Base-by-base conservation (phyloP, 2,113 vertebrate species). In the Melanerpes aurifrons region DNA sequence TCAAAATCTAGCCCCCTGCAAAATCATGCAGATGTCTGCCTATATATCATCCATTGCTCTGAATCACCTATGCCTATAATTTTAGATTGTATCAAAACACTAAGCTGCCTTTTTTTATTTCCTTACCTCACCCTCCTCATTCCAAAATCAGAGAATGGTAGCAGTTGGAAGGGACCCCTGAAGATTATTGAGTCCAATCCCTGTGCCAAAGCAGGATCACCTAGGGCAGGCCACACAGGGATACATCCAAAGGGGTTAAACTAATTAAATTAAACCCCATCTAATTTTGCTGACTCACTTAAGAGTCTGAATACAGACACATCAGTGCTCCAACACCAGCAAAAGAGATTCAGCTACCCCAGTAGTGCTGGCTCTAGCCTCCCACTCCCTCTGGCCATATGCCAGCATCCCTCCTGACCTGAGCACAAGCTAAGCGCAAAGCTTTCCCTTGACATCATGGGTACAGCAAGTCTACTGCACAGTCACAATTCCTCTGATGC, bases 401-500 rank as follows among this genome's bases (percentile, higher is more conserved):
- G 4, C 9, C 28, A 18, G 22, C 26, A 17, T 26, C 37, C 14
- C 29, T 85, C 54, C 67, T 24, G 74, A 64, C 8, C 0, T 63
- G 16, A 37, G 37, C 37, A 37, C 37, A 37, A 37, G 37, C 25
- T 9, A 26, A n/a, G 59, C 20, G 16, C 22, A 32, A 26, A 72
- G 32, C 22, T 72, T 5, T 32, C 4, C 8, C 10, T 9, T 21
- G 35, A 37, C 26, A 47, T 6, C n/a, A 7, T 0, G 2, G 43
- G 37, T 28, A 72, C 1, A 1, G 47, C 28, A n/a, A 17, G 24
- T 54, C 22, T 9, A 11, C 37, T 4, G 28, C 24, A 14, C 1
- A 1, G 29, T 28, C 69, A 58, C 35, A 29, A n/a, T 5, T 64
- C 50, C 35, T 81, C 75, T 61, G n/a, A 35, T 7, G 45, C 35